Evolutionary conservation across 37 sponge, comb jelly and placozoan species (phyloP), one percentile per base, ranked within the genome.

Genomic region (Tethya wilhelma): DNA sequence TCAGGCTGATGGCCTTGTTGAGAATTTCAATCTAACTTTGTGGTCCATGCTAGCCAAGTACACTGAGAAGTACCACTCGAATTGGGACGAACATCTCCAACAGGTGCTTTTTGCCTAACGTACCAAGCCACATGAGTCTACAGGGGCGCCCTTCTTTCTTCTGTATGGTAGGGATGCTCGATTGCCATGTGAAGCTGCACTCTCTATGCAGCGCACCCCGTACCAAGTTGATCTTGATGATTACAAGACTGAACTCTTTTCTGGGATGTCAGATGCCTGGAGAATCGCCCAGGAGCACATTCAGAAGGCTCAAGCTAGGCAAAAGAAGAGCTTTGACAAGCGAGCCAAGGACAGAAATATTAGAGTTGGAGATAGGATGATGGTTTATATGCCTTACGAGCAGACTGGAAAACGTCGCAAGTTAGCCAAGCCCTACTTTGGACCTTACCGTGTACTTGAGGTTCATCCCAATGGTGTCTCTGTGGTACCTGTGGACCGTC

Each of bases 1-100:
- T 0, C 79, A 86, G 31, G 74, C 79, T 6, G 87, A 86, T 86
- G 87, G 87, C 40, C 28, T 86, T 42, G 87, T 86, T 1, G 80
- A 86, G 29, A 38, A 46, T 3, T 85, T 85, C 30, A 77, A 85
- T 69, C 17, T 73, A 39, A 78, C 79, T 5, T 43, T 86, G 39
- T 4, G 42, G 2, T 57, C 64, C 11, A 86, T 86, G 87, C 40
- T 86, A 9, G 77, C 87, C 2, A 86, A 86, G 59, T 29, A 43
- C 6, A 56, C 64, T 2, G 44, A 44, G 4, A 36, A 38, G 28
- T 34, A 2, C 49, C 74, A 74, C 0, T 58, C 36, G 28, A 69
- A 86, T 56, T 86, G 87, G 87, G 87, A 86, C 39, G n/a, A 12
- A 38, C 41, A 59, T 4, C 79, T 86, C 34, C 34, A 68, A 3